phyloP scores from a whole-genome alignment of 2,797 vertebrate species.

The Columba guinea region DNA sequence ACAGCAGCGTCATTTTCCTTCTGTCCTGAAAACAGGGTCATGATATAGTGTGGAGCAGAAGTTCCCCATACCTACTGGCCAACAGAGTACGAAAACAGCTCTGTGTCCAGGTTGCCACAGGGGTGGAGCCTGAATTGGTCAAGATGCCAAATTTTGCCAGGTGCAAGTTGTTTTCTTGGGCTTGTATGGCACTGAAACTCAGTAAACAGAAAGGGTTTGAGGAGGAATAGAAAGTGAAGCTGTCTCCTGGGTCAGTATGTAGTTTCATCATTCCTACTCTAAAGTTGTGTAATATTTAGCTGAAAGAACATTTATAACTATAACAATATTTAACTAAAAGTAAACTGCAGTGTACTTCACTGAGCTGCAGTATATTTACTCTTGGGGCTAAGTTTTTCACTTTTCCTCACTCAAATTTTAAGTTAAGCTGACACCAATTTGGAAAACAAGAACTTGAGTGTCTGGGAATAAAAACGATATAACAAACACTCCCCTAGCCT shows the following conservation, averaged over 20 bases:
- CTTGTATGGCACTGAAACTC: not conserved
- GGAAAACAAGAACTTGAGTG: not conserved
- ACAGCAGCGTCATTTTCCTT: not conserved
- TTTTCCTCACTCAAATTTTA: not conserved
- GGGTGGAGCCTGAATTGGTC: not conserved
- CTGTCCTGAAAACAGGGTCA: not conserved
- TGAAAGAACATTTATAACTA: slow-evolving; percentile 18
- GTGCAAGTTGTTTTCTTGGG: not conserved
- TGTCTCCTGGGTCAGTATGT: not conserved
- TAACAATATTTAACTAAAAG: slow-evolving; percentile 49
- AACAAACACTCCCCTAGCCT: not conserved
- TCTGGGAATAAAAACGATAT: not conserved
- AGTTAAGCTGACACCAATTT: not conserved
- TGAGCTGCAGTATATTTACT: not conserved
- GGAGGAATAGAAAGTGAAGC: not conserved
- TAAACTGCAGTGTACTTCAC: not conserved
- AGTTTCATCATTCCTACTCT: slow-evolving; percentile 16
- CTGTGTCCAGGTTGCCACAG: not conserved
- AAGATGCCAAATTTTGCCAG: not conserved
- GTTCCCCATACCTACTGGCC: not conserved
- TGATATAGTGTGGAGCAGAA: not conserved
- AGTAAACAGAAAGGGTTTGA: not conserved
- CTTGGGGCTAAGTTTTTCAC: not conserved
- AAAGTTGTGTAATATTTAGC: slow-evolving; percentile 50
- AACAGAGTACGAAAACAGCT: not conserved